These are phyloP conservation scores for Melipona bicolor DNA, from an alignment of 2,888 invertebrate species.

Conservation along the genomic window DNA sequence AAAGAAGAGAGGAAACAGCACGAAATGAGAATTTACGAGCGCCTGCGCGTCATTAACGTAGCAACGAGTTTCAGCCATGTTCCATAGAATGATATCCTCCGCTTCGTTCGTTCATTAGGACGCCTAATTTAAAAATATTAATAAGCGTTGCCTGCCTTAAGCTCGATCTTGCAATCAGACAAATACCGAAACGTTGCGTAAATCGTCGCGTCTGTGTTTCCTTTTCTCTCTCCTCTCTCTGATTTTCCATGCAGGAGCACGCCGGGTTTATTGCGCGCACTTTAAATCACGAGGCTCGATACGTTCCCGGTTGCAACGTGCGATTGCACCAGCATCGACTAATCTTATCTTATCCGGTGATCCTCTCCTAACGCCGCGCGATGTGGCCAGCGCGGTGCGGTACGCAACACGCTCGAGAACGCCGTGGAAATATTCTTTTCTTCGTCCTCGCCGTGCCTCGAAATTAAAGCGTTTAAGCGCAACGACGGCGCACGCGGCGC, in stretches of 20 bases:
- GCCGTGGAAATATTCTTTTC: slow-evolving; percentile 48
- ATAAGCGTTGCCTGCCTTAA: background rate
- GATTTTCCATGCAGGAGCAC: background rate
- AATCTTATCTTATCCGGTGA: slow-evolving; percentile 81
- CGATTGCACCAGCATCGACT: slow-evolving; percentile 67
- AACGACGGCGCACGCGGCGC: background rate
- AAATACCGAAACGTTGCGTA: background rate
- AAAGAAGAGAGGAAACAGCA: too few species aligned
- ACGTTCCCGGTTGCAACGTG: slow-evolving; percentile 46
- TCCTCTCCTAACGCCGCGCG: slow-evolving; percentile 73
- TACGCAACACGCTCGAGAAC: slow-evolving; percentile 44
- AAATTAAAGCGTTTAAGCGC: background rate
- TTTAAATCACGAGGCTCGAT: slow-evolving; percentile 53
- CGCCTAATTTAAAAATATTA: background rate
- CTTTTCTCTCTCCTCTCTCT: background rate
- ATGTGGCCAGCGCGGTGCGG: slow-evolving; percentile 49
- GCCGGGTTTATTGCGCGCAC: background rate
- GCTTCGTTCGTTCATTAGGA: background rate
- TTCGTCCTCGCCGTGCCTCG: background rate
- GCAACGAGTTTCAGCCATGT: background rate
- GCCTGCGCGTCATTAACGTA: background rate
- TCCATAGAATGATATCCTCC: background rate
- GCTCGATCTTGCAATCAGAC: background rate
- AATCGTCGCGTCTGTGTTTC: slow-evolving; percentile 5
- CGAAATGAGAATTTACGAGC: background rate